phyloP scores from a whole-genome alignment of 2,113 vertebrate genomes.

The Callipepla californica region DNA sequence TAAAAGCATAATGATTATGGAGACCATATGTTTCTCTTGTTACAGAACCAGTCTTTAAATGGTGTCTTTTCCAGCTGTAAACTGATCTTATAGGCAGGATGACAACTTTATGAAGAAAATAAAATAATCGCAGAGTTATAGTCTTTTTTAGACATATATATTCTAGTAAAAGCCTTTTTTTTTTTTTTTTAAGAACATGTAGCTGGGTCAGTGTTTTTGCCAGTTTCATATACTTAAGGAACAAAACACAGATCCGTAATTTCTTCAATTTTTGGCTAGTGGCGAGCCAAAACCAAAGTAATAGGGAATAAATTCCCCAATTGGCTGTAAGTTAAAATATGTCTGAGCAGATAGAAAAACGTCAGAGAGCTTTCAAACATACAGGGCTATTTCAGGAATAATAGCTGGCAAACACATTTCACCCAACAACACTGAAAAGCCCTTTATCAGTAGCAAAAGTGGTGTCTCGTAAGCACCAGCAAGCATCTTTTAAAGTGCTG shows the following conservation, averaged over 20 bases:
- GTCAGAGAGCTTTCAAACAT: background rate
- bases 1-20: conserved; percentile 51
- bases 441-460: background rate
- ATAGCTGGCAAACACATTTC: conserved; percentile 38
- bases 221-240: conserved; percentile 27
- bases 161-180: background rate
- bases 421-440: background rate
- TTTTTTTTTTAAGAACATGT: background rate
- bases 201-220: background rate
- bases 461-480: background rate
- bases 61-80: conserved; percentile 46
- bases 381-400: conserved; percentile 38
- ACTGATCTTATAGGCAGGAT: conserved; percentile 12
- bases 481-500: background rate
- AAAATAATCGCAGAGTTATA: conserved; percentile 12
- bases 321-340: conserved; percentile 40
- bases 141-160: background rate
- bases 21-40: conserved; percentile 48
- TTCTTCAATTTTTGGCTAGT: conserved; percentile 43
- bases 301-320: conserved; percentile 49
- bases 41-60: conserved; percentile 25
- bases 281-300: conserved; percentile 35
- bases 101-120: conserved; percentile 45
- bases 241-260: background rate
- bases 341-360: conserved; percentile 55